Conservation (phyloP, 2,113 vertebrate genomes). For the Tragelaphus strepsiceros region DNA sequence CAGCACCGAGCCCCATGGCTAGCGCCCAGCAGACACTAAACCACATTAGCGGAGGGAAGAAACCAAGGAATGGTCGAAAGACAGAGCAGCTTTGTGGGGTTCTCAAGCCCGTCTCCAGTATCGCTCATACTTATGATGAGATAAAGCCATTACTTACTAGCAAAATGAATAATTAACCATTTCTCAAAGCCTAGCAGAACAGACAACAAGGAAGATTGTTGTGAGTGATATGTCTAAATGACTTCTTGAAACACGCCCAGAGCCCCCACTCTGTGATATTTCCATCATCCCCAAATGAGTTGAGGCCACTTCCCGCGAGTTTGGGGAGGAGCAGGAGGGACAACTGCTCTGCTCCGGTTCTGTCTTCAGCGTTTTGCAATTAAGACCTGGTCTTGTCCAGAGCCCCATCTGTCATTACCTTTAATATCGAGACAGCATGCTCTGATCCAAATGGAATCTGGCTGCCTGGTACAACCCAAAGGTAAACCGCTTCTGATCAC, state of each 20-base stretch:
- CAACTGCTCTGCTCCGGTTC: neutral
- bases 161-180: slow-evolving; percentile 60
- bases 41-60: neutral
- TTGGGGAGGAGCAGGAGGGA: neutral
- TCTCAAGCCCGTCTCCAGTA: neutral
- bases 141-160: slow-evolving; percentile 34
- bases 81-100: fast-evolving
- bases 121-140: neutral
- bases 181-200: slow-evolving; percentile 13
- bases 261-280: neutral
- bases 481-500: neutral
- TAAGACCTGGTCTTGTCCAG: neutral
- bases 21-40: neutral
- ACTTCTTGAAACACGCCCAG: neutral
- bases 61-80: neutral
- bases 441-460: slow-evolving; percentile 9
- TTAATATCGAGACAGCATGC: neutral
- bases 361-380: neutral
- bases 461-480: neutral
- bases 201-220: neutral
- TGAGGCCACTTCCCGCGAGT: slow-evolving; percentile 26
- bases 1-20: neutral
- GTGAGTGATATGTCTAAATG: neutral
- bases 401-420: neutral
- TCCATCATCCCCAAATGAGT: slow-evolving; percentile 34